Evolutionary conservation across 2,888 invertebrate genomes (phyloP), one percentile per base, ranked within the genome.

Genomic region (Leistus spinibarbis): DNA sequence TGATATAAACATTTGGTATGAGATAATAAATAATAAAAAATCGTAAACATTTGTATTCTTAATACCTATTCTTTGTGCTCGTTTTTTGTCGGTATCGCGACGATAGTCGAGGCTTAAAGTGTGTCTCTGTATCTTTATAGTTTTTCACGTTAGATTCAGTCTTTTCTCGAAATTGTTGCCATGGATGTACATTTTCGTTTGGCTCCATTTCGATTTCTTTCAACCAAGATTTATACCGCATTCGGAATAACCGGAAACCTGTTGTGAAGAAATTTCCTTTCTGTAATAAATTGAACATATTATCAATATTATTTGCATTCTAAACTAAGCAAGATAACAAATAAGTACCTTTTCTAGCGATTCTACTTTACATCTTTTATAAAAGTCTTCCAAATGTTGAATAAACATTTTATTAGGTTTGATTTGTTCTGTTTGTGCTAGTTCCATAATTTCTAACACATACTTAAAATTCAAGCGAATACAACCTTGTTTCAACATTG

Each of bases 401-500:
- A 93, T 83, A 81, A 92, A 91, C 76, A 85, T 81, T 54, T 87
- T 83, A 81, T 91, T 91, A 0, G 93, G 90, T 78, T 86, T 85
- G 0, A 96, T 84, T 68, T 90, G 86, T 81, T 92, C 89, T 64
- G 87, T 84, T 77, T 88, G 86, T 77, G 91, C 89, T 57, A 89
- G 85, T 79, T 93, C 88, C 88, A 96, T 88, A 22, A 96, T 86
- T 81, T 90, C 89, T 16, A 90, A 82, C 20, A 95, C 86, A 83
- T 93, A 95, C 0, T 84, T 82, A 83, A 95, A 93, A 73, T 92
- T 87, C 75, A 82, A 86, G 20, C 86, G 84, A 3, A 83, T 82
- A 79, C 90, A 89, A 1, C 92, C 95, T 80, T 91, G 89, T 13
- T 86, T 87, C 27, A 96, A 79, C 85, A 97, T 88, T 22, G 93